Conservation (phyloP, 2,888 invertebrate species). For the Dysmachus trigonus region DNA sequence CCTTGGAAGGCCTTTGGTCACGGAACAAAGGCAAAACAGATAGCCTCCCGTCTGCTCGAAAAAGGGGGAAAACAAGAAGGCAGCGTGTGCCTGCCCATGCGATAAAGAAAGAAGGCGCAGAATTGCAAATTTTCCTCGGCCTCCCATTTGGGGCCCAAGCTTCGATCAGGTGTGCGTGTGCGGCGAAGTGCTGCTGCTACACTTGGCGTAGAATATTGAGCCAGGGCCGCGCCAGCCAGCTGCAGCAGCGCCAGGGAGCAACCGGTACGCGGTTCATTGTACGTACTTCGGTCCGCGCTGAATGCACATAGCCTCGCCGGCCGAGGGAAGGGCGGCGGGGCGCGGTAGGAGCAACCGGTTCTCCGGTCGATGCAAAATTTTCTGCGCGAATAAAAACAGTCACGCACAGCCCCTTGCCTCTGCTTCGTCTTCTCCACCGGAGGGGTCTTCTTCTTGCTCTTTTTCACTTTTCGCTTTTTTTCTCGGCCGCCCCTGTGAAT, state of each 20-base stretch:
- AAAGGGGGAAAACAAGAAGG: neutral
- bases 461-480: neutral
- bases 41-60: neutral
- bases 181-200: neutral
- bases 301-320: neutral
- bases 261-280: constrained; percentile 9
- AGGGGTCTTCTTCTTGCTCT: neutral
- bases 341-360: neutral
- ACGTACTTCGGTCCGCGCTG: neutral
- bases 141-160: neutral
- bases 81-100: neutral
- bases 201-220: neutral
- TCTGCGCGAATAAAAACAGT: neutral
- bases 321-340: neutral
- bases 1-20: constrained; percentile 13
- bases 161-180: neutral
- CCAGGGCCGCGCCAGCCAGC: neutral
- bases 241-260: neutral
- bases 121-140: neutral
- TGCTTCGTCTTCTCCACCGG: neutral
- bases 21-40: neutral
- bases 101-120: neutral
- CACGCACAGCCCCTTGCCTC: neutral
- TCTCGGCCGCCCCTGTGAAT: neutral
- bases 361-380: neutral